Base-by-base conservation (phyloP, 2,797 vertebrate genomes). In the Streptopelia turtur region DNA sequence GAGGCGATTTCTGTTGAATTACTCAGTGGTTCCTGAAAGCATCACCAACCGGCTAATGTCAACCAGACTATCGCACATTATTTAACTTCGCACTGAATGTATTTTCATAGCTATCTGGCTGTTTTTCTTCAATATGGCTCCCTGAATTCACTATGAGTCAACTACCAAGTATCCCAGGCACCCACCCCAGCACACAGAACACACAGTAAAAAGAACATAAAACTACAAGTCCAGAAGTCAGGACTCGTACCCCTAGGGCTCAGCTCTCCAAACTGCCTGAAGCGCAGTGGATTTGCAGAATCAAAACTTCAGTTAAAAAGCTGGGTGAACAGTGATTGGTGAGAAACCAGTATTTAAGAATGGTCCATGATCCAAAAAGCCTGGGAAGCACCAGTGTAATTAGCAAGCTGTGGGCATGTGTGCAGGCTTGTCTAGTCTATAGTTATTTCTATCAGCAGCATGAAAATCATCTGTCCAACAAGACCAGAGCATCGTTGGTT, bases 401-500 rank as follows among this genome's bases (percentile, higher is more conserved):
- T 77, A 80, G 78, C 41, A 68, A 90, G 90, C 83, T 89, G 83
- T 13, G 3, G 83, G 39, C 55, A 81, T 23, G 66, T 45, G 83
- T 79, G 70, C 66, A 83, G 68, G 71, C 83, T 91, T 83, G 71
- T 60, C 86, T 94, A 82, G 70, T 79, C 91, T 90, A 76, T n/a
- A 97, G 90, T 92, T 90, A 93, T 68, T 93, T 77, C 83, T 80
- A 89, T 68, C 81, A 87, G 81, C 90, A 93, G 75, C 87, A 89
- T 24, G 89, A 83, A 90, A 95, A 94, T 91, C 92, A 89, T 93
- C 89, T 95, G 93, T 80, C 93, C 86, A 93, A 75, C 87, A 84
- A 84, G 77, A 90, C 87, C 90, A 93, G 71, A 87, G 81, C 66
- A 76, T 80, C 0, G 0, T 5, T 71, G 75, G 68, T 95, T 95